Evolutionary conservation across 2,888 invertebrate genomes (phyloP), one percentile per base, ranked within the genome.

Genomic region (Aethes cnicana): DNA sequence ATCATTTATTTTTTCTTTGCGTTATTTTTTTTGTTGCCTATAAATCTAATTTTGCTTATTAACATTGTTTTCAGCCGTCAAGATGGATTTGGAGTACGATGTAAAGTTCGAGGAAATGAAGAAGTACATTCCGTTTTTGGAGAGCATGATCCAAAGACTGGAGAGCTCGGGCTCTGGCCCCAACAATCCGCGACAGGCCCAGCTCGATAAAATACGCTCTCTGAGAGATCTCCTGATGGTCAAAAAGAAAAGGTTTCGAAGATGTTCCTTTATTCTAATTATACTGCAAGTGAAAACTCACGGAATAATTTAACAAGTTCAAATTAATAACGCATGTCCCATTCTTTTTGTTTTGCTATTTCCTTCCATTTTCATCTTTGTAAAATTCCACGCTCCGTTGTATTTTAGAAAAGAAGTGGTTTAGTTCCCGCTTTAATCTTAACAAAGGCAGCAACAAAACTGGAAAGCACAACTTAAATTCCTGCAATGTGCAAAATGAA

Each of bases 41-140:
- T n/a, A 9, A 6, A 11, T 26, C n/a, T 41, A n/a, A 17, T 42
- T 9, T 18, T 28, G 33, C 20, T 47, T 55, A 25, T 39, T 20
- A 20, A 12, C 8, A 11, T 57, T 26, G 41, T 67, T 80, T 62
- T 37, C 70, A 87, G 87, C 50, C 44, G 33, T 16, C 72, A 79
- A 76, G 53, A 88, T 89, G 89, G 81, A 80, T 57, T 59, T 58
- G 55, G 89, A 90, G 41, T 93, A 93, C 83, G 90, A 92, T 55
- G 77, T 71, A 56, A 93, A 93, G 79, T 90, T 93, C 72, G 87
- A 90, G 62, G 92, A 92, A 69, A 92, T 94, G 87, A 93, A 93
- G 80, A 90, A 91, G 63, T 94, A 93, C 79, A 91, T 94, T 64
- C 94, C 95, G n/a, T 94, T 94, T 71, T 76, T 95, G 74, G 92